Evolutionary conservation across 2,888 invertebrate genomes (phyloP).

Genomic region (Cantharis flavilabris): DNA sequence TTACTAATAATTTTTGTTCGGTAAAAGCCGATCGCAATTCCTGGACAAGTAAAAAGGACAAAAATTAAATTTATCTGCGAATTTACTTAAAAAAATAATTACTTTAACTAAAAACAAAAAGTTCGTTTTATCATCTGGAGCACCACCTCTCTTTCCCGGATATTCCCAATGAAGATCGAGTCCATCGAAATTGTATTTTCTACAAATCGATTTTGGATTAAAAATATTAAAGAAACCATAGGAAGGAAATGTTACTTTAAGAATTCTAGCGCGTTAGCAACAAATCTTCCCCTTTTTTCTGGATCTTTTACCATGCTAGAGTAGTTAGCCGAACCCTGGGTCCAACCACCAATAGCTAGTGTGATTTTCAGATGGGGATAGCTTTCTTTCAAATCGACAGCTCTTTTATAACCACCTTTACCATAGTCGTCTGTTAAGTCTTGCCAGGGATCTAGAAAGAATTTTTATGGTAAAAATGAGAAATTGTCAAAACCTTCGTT

Average conservation of each 20-base stretch:
- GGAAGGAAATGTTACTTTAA: too few relatives aligned
- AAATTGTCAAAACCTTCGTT: too few relatives aligned
- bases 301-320: slow-evolving; percentile 60
- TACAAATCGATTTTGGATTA: too few relatives aligned
- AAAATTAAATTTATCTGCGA: too few relatives aligned
- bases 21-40: too few relatives aligned
- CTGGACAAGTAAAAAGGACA: too few relatives aligned
- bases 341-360: slow-evolving; percentile 73
- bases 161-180: too few relatives aligned
- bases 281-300: slow-evolving; percentile 66
- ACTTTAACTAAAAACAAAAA: slow-evolving; percentile 77
- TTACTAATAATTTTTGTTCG: too few relatives aligned
- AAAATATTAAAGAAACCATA: too few relatives aligned
- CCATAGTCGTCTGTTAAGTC: too few relatives aligned
- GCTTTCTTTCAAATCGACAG: slow-evolving; percentile 59
- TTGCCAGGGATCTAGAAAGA: slow-evolving; percentile 69
- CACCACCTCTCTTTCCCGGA: slow-evolving; percentile 63
- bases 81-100: background rate
- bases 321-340: slow-evolving; percentile 54
- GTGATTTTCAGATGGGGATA: slow-evolving; percentile 62
- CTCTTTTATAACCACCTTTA: slow-evolving; percentile 53
- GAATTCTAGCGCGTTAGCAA: slow-evolving; percentile 49
- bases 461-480: too few relatives aligned
- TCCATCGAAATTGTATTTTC: too few relatives aligned
- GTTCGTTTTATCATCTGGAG: slow-evolving; percentile 74